Evolutionary conservation across 2,888 invertebrate species (phyloP), one percentile per base, ranked within the genome.

Genomic region (Clusia tigrina): DNA sequence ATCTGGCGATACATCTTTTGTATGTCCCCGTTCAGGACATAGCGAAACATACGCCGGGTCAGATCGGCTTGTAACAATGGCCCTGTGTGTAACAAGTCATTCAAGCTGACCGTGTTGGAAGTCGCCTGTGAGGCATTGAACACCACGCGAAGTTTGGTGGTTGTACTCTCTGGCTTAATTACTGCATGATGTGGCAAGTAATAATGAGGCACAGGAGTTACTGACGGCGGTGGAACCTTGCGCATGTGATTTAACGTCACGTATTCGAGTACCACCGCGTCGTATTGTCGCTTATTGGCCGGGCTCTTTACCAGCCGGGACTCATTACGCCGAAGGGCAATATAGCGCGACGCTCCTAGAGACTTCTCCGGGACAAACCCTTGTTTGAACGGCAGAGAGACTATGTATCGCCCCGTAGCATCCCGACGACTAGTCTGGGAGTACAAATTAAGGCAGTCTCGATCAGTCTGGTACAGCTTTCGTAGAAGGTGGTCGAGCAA

Each of bases 31-130:
- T n/a, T n/a, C n/a, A n/a, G n/a, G n/a, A n/a, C n/a, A n/a, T n/a
- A n/a, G n/a, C n/a, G n/a, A n/a, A n/a, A n/a, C n/a, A n/a, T n/a
- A n/a, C n/a, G n/a, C n/a, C n/a, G n/a, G n/a, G n/a, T n/a, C n/a
- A 74, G 64, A 38, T 73, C 73, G 2, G 68, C 42, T 66, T 73
- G 73, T 5, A 76, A 63, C 2, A 63, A 69, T 0, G 72, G 70
- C 10, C 72, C 73, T 1, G 63, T 58, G n/a, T 69, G 51, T 6
- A 76, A 51, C 5, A 58, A 51, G 32, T 60, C 71, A 57, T 69
- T 74, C 56, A 54, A 63, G 22, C 63, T 67, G 1, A n/a, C 1
- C 70, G 66, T 2, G 64, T 53, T 2, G 70, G 42, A 42, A 3
- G 42, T 42, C 6, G 42, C 15, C 9, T 3, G n/a, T 3, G 42